Percentiles rank a stretch among this genome's conserved stretches.
Evolutionary conservation across 1,140 invertebrate species (phyloP).

Genomic region (Drosophila auraria): DNA sequence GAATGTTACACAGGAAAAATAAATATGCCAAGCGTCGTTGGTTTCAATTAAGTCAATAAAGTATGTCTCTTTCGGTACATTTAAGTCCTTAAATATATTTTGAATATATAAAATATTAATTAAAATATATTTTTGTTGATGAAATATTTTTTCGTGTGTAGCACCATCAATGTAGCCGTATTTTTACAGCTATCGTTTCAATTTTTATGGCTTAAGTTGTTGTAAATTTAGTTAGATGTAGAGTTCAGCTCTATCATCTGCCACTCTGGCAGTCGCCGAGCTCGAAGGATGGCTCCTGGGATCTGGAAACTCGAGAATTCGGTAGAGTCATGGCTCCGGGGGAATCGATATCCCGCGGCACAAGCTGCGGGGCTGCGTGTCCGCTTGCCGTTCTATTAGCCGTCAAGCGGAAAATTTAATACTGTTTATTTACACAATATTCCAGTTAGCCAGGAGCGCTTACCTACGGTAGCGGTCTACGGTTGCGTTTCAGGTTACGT

Average conservation of each 20-base stretch:
- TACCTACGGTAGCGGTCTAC: constrained; percentile 13
- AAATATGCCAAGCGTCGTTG: not conserved
- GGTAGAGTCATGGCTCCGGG: constrained; percentile 9
- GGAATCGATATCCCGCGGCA: constrained; percentile 70
- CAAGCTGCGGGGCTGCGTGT: constrained; percentile 53
- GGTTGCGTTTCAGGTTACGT: constrained; percentile 48
- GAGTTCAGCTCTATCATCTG: constrained; percentile 40
- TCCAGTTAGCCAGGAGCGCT: constrained; percentile 25
- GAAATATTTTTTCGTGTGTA: not conserved
- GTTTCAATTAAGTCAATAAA: not conserved
- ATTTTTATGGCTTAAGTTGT: constrained; percentile 79
- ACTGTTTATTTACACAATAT: constrained; percentile 75
- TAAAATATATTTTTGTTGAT: too few relatives aligned
- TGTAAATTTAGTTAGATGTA: constrained; percentile 68
- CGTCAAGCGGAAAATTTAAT: constrained; percentile 72
- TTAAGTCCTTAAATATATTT: not conserved
- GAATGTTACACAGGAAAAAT: constrained; percentile 7
- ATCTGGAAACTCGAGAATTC: constrained; percentile 8
- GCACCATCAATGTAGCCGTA: constrained; percentile 38
- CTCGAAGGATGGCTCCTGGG: constrained; percentile 8
- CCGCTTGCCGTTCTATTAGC: constrained; percentile 70
- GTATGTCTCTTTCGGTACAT: too few relatives aligned
- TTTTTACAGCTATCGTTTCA: constrained; percentile 72
- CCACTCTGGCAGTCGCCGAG: constrained; percentile 15
- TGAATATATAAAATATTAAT: not conserved